Percentiles rank a stretch among this genome's conserved stretches.
Evolutionary conservation across 2,797 vertebrate species (phyloP).

Genomic region (Poeciliopsis paucimaculata): DNA sequence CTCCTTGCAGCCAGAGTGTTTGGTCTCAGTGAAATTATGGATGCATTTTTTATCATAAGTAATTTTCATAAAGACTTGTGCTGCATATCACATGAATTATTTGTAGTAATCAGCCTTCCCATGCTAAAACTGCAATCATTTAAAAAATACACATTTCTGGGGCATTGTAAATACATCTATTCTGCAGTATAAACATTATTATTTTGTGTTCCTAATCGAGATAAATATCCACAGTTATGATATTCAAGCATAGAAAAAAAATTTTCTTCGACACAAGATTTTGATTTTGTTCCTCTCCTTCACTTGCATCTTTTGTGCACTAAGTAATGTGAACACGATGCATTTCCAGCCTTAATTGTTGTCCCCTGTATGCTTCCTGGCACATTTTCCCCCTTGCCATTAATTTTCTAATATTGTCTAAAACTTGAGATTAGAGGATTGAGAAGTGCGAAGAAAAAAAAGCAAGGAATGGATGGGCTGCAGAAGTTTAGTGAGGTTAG

Average conservation of each 20-base stretch:
- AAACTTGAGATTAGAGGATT: slow-evolving; percentile 31
- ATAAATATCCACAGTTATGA: background rate
- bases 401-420: slow-evolving; percentile 45
- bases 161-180: background rate
- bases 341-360: background rate
- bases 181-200: background rate
- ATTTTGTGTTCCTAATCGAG: background rate
- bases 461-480: slow-evolving; percentile 10
- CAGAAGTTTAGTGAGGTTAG: slow-evolving; percentile 17
- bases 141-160: background rate
- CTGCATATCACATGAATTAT: slow-evolving; percentile 2
- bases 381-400: slow-evolving; percentile 1
- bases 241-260: background rate
- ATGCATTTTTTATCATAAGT: slow-evolving; percentile 4
- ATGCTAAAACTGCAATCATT: background rate
- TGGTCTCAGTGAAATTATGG: background rate
- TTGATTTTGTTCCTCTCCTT: background rate
- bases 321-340: background rate
- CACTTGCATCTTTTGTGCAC: background rate
- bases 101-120: slow-evolving; percentile 1
- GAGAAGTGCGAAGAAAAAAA: background rate
- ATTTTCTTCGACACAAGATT: background rate
- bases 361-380: background rate
- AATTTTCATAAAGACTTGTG: background rate
- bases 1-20: background rate